Base-by-base conservation (phyloP, 2,113 vertebrate species). In the Toxotes chatareus region DNA sequence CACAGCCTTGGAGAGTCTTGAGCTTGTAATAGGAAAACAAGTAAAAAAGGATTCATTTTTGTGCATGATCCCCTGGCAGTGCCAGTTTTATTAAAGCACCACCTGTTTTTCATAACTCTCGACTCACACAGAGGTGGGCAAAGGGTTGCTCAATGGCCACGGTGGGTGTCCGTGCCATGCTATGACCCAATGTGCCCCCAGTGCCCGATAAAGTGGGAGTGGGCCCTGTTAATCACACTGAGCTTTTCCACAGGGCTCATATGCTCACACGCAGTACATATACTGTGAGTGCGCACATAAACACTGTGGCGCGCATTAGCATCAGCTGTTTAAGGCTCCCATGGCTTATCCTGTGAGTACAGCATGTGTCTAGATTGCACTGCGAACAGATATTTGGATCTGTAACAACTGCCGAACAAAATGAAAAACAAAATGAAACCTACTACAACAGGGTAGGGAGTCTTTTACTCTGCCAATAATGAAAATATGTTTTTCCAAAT, bases 171-270 rank as follows among this genome's bases (percentile, higher is more conserved):
- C 74, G 86, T 85, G 91, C 91, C 91, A 94, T 85, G 93, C 94
- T 94, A 94, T 93, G 93, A 93, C 95, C 95, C 95, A 75, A 94
- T 89, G 92, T 94, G 86, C 90, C 93, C 94, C 94, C 89, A 83
- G 93, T 95, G 92, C 84, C 87, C 64, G 85, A 95, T 96, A 95
- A 97, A 96, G 93, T 95, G 76, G 91, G 93, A 95, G 93, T 93
- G 93, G 94, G 94, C 90, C 94, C 90, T 92, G 92, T 94, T 95
- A 95, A 96, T 95, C 95, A 94, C 82, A 93, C 89, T 11, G 72
- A 82, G 75, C 67, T 47, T 87, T 89, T 86, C 74, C 42, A 72
- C 81, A 73, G 62, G 32, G 53, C 87, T 86, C 81, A 88, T 56
- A 71, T 76, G 75, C 83, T 81, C 79, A 73, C 70, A 85, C 80